phyloP scores from a whole-genome alignment of 2,888 invertebrate genomes.

The Mythimna loreyi region DNA sequence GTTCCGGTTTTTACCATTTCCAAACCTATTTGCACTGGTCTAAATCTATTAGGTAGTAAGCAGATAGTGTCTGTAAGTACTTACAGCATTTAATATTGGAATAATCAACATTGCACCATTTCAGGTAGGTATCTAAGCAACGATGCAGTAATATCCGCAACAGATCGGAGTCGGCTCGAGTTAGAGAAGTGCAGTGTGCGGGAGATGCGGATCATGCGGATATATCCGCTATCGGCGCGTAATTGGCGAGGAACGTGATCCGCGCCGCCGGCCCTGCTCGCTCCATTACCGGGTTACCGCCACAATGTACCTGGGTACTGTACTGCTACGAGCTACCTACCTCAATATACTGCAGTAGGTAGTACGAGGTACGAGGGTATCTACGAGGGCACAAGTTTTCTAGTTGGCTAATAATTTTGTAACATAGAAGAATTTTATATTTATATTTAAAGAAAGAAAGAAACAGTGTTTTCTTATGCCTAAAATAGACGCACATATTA shows the following conservation, averaged over 20 bases:
- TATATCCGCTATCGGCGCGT: constrained; percentile 65
- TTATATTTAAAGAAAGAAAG: too few relatives aligned
- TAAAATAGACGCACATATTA: too few relatives aligned
- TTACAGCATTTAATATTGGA: too few relatives aligned
- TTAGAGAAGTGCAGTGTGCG: constrained; percentile 55
- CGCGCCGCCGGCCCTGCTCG: constrained; percentile 28
- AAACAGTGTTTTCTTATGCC: too few relatives aligned
- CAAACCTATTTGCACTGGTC: too few relatives aligned
- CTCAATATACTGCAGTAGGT: not conserved
- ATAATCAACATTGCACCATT: not conserved
- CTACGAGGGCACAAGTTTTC: too few relatives aligned
- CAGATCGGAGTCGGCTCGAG: constrained; percentile 32
- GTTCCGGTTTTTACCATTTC: too few relatives aligned
- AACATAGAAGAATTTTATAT: not conserved
- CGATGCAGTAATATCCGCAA: constrained; percentile 33
- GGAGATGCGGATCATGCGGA: constrained; percentile 55
- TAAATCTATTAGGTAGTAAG: too few relatives aligned
- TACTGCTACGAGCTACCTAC: not conserved
- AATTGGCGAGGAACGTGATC: constrained; percentile 73
- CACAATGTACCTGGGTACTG: not conserved
- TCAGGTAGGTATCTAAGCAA: not conserved
- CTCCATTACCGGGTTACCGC: constrained; percentile 48
- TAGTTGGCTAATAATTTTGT: not conserved
- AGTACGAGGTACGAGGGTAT: too few relatives aligned
- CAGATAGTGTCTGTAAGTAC: not conserved